Percentiles rank a stretch among this genome's conserved stretches.
Conservation (phyloP, 2,888 invertebrate species). For the Glyphotaelius pellucidus region DNA sequence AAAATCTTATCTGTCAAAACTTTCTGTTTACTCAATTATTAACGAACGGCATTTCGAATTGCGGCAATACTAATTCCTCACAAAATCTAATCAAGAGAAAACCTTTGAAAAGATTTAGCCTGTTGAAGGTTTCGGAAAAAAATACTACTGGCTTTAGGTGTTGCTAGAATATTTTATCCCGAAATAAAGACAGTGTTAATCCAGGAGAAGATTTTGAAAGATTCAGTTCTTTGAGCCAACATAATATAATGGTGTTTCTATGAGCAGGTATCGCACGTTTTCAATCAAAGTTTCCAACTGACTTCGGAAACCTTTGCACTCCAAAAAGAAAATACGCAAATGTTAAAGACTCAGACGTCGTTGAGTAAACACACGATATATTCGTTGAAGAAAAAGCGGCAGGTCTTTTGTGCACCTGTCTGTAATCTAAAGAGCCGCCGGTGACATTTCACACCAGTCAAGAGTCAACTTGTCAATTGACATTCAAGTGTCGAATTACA, state of each 20-base stretch:
- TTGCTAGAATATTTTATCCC: background rate
- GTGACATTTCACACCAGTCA: background rate
- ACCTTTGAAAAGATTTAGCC: background rate
- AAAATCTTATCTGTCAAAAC: constrained; percentile 16
- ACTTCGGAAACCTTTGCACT: background rate
- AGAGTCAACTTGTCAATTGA: constrained; percentile 9
- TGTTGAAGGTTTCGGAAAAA: background rate
- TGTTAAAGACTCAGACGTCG: background rate
- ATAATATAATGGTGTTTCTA: background rate
- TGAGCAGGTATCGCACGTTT: background rate
- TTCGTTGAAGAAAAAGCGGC: background rate
- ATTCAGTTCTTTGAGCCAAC: background rate
- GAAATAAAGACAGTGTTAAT: background rate
- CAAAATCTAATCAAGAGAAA: constrained; percentile 10
- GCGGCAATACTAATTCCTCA: constrained; percentile 2
- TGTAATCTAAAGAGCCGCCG: background rate
- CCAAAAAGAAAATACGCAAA: background rate
- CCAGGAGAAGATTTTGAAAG: background rate
- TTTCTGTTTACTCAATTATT: constrained; percentile 14
- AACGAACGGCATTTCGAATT: constrained; percentile 6
- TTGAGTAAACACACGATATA: background rate
- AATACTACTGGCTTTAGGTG: background rate
- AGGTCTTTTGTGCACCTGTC: constrained; percentile 4
- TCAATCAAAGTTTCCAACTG: background rate
- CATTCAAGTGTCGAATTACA: constrained; percentile 15